Evolutionary conservation across 2,797 vertebrate genomes (phyloP).

Genomic region (Gallinago stenura): DNA sequence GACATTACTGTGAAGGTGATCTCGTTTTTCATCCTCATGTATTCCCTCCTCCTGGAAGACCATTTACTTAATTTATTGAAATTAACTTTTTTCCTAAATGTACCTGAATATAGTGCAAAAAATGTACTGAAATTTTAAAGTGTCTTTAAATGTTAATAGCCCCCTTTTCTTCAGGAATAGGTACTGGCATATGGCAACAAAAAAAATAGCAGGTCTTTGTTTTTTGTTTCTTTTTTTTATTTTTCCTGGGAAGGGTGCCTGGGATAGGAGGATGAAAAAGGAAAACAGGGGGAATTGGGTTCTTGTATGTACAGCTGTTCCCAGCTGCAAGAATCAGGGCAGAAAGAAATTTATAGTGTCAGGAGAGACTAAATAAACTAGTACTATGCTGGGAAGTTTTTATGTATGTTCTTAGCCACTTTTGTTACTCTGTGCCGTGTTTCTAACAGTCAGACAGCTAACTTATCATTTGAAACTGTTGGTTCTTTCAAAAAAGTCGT

Average conservation of each 20-base stretch:
- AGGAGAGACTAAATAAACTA: conserved; percentile 32
- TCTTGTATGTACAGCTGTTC: conserved; percentile 16
- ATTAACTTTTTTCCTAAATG: not conserved
- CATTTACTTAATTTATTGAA: not conserved
- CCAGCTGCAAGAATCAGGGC: not conserved
- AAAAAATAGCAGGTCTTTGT: too few species aligned
- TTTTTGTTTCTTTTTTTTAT: not conserved
- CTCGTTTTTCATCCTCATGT: not conserved
- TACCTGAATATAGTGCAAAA: not conserved
- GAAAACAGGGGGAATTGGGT: not conserved
- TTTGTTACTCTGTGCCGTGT: not conserved
- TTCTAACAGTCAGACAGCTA: not conserved
- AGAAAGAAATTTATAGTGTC: not conserved
- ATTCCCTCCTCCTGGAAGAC: not conserved
- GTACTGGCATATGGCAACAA: not conserved
- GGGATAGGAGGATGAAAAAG: not conserved
- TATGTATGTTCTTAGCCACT: not conserved
- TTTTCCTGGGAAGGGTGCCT: not conserved
- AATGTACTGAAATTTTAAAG: not conserved
- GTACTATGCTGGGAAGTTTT: not conserved
- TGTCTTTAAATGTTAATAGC: not conserved
- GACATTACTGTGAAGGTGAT: not conserved
- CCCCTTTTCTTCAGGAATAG: not conserved
- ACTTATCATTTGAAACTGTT: not conserved
- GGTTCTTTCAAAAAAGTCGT: not conserved